Percentiles rank a stretch among this genome's conserved stretches.
These are phyloP conservation scores for Rynchops niger DNA, from an alignment of 2,113 vertebrate genomes.

Conservation along the genomic window DNA sequence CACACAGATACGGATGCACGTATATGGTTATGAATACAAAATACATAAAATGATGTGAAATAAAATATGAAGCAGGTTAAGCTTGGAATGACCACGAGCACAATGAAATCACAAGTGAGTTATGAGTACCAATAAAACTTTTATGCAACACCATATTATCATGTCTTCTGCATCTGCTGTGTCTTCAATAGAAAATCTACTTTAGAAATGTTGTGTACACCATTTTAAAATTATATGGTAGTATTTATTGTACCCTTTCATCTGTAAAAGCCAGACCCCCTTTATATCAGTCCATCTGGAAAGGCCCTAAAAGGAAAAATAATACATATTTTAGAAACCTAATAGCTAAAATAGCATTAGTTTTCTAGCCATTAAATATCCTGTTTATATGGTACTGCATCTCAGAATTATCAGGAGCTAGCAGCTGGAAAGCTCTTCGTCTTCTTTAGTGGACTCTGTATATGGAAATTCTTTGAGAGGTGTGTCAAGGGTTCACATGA, in stretches of 20 bases:
- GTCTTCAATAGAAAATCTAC: constrained; percentile 33
- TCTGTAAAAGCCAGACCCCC: constrained; percentile 3
- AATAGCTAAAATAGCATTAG: background rate
- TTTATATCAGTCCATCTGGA: constrained; percentile 21
- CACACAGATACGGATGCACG: background rate
- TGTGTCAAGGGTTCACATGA: background rate
- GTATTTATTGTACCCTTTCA: constrained; percentile 39
- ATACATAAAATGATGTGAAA: background rate
- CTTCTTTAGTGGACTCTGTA: background rate
- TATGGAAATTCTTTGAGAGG: background rate
- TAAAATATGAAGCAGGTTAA: constrained; percentile 42
- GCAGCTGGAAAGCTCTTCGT: background rate
- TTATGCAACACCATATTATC: constrained; percentile 49
- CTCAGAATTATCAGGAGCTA: background rate
- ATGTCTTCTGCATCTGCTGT: constrained; percentile 31
- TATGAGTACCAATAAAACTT: constrained; percentile 58
- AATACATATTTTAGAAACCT: constrained; percentile 4
- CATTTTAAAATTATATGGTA: constrained; percentile 11
- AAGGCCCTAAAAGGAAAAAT: constrained; percentile 19
- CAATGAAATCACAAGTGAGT: constrained; percentile 56
- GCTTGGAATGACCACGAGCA: constrained; percentile 50
- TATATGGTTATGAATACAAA: constrained; percentile 1
- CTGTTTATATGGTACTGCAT: background rate
- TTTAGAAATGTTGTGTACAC: constrained; percentile 41
- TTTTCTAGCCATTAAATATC: background rate